A percentile compares a stretch with the other conserved stretches of the same genome.
These are phyloP conservation scores for Hypomecis atomaria DNA, from an alignment of 2,888 invertebrate species.

Conservation along the genomic window DNA sequence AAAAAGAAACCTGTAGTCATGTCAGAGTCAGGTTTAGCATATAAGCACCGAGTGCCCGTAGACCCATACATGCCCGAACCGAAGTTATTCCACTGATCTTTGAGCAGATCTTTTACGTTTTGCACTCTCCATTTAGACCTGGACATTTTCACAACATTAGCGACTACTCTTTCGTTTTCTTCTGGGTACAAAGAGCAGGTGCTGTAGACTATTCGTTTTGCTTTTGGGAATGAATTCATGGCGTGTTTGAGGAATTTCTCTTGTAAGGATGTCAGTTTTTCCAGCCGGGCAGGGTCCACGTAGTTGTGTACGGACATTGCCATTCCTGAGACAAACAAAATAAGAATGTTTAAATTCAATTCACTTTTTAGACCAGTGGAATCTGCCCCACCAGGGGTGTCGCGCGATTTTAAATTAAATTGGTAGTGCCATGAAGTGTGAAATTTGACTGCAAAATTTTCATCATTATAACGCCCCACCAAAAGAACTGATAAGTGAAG, in stretches of 20 bases:
- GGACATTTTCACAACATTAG: slow-evolving; percentile 86
- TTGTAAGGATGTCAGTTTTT: slow-evolving; percentile 91
- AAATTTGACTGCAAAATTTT: too few relatives aligned
- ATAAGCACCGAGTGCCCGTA: slow-evolving; percentile 90
- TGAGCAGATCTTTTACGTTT: slow-evolving; percentile 84
- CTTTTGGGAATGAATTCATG: slow-evolving; percentile 91
- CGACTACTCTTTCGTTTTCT: slow-evolving; percentile 97
- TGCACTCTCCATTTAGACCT: slow-evolving; percentile 86
- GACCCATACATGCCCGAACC: slow-evolving; percentile 87
- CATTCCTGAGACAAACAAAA: slow-evolving; percentile 60
- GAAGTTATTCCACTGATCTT: slow-evolving; percentile 88
- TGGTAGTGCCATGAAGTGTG: too few relatives aligned
- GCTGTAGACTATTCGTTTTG: slow-evolving; percentile 95
- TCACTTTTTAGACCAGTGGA: too few relatives aligned
- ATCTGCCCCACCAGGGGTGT: too few relatives aligned
- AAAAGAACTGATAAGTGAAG: too few relatives aligned
- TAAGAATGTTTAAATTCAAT: neutral
- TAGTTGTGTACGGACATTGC: slow-evolving; percentile 75
- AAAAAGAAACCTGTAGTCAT: slow-evolving; percentile 97
- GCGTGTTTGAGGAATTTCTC: slow-evolving; percentile 94
- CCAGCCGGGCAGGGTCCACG: slow-evolving; percentile 81
- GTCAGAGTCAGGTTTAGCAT: slow-evolving; percentile 90
- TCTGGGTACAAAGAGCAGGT: slow-evolving; percentile 96
- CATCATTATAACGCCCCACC: too few relatives aligned
- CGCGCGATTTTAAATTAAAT: too few relatives aligned